Conservation (phyloP, 53 echinoderm and acorn worm genomes). For the Crossaster papposus region DNA sequence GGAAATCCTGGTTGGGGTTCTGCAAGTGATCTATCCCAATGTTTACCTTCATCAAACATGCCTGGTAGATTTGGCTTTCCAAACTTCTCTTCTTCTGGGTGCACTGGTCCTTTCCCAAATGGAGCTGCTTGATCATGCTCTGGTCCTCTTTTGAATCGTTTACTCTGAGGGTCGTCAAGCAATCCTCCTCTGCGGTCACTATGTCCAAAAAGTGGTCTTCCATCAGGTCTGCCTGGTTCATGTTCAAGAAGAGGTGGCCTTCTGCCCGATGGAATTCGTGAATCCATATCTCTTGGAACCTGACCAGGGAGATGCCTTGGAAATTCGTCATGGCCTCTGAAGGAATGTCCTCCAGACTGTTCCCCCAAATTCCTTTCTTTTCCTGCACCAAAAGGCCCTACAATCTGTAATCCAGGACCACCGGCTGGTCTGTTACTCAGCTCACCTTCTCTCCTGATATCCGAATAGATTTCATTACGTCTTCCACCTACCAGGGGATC, state of each 20-base stretch:
- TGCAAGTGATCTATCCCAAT: slow-evolving; percentile 36
- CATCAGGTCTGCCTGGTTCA: slow-evolving; percentile 31
- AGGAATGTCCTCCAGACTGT: slow-evolving; percentile 10
- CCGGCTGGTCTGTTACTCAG: background rate
- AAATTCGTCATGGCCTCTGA: slow-evolving; percentile 27
- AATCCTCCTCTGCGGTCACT: background rate
- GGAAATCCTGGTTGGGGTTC: slow-evolving; percentile 33
- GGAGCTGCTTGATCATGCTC: slow-evolving; percentile 10
- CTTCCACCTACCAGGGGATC: background rate
- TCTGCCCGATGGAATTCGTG: slow-evolving; percentile 49
- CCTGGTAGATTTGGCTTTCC: slow-evolving; percentile 21
- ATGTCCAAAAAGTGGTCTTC: slow-evolving; percentile 19
- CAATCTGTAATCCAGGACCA: slow-evolving; percentile 1
- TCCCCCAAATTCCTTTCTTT: background rate
- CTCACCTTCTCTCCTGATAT: slow-evolving; percentile 4
- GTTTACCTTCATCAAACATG: slow-evolving; percentile 15
- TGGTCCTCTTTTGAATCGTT: slow-evolving; percentile 22
- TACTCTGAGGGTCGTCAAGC: slow-evolving; percentile 24
- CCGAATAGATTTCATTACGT: slow-evolving; percentile 17
- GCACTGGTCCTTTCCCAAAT: slow-evolving; percentile 5
- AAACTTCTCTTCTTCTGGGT: slow-evolving; percentile 39
- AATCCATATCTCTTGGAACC: slow-evolving; percentile 29
- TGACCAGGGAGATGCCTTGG: slow-evolving; percentile 1
- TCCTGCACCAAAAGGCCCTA: background rate
- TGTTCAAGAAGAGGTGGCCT: slow-evolving; percentile 46